Conservation (phyloP, 2,797 vertebrate species). For the Centroberyx gerrardi region DNA sequence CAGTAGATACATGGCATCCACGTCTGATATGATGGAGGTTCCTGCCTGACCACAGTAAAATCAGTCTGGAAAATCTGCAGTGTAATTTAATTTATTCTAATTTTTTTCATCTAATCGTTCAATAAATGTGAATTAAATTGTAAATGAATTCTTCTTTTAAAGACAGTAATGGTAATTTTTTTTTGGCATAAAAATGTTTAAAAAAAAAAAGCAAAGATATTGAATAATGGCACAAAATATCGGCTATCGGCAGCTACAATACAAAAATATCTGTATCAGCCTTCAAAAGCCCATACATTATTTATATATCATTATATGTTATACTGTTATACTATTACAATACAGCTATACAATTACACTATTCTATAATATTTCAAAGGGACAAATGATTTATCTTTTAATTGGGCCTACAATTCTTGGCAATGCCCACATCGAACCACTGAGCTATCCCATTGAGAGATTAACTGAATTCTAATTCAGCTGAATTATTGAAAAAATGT, state of each 20-base stretch:
- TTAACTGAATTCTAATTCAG: constrained; percentile 8
- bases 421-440: not conserved
- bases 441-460: not conserved
- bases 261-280: too few species aligned
- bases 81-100: not conserved
- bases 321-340: not conserved
- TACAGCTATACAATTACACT: not conserved
- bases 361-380: too few species aligned
- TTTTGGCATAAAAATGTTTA: too few species aligned
- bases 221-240: too few species aligned
- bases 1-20: constrained; percentile 36
- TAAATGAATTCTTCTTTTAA: not conserved
- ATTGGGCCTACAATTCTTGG: not conserved
- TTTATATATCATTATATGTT: not conserved
- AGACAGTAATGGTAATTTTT: too few species aligned
- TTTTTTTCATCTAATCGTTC: too few species aligned
- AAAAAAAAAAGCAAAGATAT: too few species aligned
- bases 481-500: not conserved
- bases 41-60: not conserved
- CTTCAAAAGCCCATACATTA: too few species aligned
- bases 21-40: constrained; percentile 15
- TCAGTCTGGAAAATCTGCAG: not conserved
- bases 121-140: too few species aligned
- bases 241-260: too few species aligned
- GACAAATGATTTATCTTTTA: not conserved